Percentiles rank a stretch among this genome's conserved stretches.
phyloP scores from a whole-genome alignment of 2,113 vertebrate genomes.

The Alces alces region DNA sequence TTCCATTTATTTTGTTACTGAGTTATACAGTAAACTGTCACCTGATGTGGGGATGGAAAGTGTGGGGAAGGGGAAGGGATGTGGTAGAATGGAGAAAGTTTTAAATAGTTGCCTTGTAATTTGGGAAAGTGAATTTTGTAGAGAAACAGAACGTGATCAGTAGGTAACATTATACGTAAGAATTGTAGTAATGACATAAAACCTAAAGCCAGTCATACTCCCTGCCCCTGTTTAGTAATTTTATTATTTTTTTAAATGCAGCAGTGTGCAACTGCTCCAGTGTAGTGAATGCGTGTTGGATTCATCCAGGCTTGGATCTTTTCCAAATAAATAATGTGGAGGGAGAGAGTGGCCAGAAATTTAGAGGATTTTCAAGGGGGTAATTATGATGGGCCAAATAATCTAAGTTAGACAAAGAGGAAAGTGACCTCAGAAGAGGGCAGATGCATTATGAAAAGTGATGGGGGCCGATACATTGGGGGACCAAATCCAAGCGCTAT shows the following conservation, averaged over 20 bases:
- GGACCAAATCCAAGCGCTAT: not conserved
- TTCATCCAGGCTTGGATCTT: slow-evolving; percentile 20
- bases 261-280: not conserved
- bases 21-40: not conserved
- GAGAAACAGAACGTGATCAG: not conserved
- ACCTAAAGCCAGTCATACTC: not conserved
- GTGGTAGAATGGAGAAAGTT: not conserved
- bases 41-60: not conserved
- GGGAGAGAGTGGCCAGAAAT: not conserved
- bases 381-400: not conserved
- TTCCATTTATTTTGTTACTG: not conserved
- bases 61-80: not conserved
- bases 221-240: not conserved
- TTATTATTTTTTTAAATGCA: not conserved
- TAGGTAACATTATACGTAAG: not conserved
- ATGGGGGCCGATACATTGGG: not conserved
- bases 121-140: slow-evolving; percentile 12
- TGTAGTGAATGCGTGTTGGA: not conserved
- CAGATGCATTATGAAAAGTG: not conserved
- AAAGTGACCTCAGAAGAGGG: not conserved
- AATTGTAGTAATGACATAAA: not conserved
- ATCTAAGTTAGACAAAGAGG: not conserved
- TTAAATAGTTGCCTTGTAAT: not conserved
- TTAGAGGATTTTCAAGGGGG: slow-evolving; percentile 27
- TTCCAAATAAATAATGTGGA: not conserved